Conservation (phyloP, 2,797 vertebrate species). For the Pyrocephalus nanus region DNA sequence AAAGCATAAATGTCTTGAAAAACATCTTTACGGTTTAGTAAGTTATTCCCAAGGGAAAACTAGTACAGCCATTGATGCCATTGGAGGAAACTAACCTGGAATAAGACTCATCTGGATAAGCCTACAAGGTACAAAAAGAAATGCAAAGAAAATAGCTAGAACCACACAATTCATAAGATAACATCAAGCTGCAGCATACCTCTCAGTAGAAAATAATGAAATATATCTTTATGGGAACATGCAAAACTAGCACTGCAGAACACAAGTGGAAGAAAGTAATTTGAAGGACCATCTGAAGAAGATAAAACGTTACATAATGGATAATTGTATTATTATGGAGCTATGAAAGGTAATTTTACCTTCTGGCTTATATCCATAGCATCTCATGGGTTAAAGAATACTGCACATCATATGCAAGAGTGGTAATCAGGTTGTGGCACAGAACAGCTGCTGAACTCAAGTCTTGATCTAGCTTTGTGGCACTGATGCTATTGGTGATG, state of each 20-base stretch:
- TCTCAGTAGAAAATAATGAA: neutral
- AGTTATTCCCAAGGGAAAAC: neutral
- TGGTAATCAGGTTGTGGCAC: neutral
- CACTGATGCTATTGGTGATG: neutral
- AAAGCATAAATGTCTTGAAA: neutral
- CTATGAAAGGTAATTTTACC: neutral
- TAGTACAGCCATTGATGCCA: neutral
- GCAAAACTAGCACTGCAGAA: neutral
- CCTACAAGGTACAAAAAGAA: conserved; percentile 16
- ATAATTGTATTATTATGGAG: neutral
- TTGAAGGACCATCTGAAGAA: neutral
- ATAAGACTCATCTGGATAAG: neutral
- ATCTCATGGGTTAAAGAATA: neutral
- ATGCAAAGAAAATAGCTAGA: neutral
- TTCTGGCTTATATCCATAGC: neutral
- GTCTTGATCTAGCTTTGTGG: neutral
- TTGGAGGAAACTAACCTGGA: neutral
- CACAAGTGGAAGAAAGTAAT: neutral
- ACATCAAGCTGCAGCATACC: neutral
- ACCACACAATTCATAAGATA: neutral
- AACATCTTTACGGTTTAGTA: neutral
- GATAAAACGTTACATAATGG: rapidly evolving
- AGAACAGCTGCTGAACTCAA: neutral
- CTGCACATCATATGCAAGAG: neutral
- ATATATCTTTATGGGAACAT: neutral